phyloP scores from a whole-genome alignment of 2,888 invertebrate genomes.

The Drosophila suboccidentalis region DNA sequence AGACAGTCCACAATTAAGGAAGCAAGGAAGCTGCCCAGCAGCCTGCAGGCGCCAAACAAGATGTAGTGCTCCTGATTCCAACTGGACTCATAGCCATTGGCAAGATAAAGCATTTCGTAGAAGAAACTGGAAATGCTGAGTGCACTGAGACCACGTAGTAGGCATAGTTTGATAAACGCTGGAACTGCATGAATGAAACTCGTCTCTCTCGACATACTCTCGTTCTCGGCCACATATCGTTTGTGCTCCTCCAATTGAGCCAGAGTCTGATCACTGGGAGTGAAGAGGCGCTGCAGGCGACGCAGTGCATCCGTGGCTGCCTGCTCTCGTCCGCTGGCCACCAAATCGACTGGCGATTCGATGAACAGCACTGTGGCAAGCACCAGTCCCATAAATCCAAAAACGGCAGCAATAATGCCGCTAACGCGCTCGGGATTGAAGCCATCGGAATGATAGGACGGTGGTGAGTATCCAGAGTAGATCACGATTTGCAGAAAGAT shows the following conservation, averaged over 20 bases:
- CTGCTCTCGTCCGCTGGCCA: conserved; percentile 49
- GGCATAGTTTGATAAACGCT: conserved; percentile 60
- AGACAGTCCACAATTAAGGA: conserved; percentile 54
- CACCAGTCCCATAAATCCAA: conserved; percentile 51
- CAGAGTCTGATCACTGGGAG: conserved; percentile 49
- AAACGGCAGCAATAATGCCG: conserved; percentile 53
- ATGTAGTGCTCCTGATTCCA: background rate
- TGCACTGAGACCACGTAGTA: conserved; percentile 65
- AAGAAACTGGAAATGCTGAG: conserved; percentile 54
- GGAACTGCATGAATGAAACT: conserved; percentile 44
- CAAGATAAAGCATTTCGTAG: conserved; percentile 2
- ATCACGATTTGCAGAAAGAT: conserved; percentile 68
- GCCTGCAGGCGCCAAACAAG: conserved; percentile 52
- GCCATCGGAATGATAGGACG: background rate
- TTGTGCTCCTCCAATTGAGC: conserved; percentile 67
- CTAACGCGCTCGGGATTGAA: conserved; percentile 39
- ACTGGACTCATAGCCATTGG: background rate
- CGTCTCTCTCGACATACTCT: conserved; percentile 21
- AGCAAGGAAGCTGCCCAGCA: conserved; percentile 48
- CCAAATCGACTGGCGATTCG: conserved; percentile 72
- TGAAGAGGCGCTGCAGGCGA: conserved; percentile 57
- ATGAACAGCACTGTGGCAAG: conserved; percentile 46
- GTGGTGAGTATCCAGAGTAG: background rate
- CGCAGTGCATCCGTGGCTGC: conserved; percentile 64
- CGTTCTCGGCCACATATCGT: conserved; percentile 58